phyloP scores from a whole-genome alignment of 2,113 vertebrate genomes.

The Callospermophilus lateralis region DNA sequence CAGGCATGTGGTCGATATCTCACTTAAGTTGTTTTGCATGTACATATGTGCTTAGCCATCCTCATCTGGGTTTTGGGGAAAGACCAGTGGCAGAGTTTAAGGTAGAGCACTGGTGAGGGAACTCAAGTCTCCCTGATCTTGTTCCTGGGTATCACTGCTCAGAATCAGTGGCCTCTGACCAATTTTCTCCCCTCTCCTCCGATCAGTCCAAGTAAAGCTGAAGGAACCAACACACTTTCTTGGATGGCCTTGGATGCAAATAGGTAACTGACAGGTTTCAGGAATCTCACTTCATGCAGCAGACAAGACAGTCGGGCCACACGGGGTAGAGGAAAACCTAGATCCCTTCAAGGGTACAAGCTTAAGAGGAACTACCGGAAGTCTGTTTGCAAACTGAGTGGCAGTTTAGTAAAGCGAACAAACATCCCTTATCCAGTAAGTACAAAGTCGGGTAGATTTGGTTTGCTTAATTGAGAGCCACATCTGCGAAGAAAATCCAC shows the following conservation, averaged over 20 bases:
- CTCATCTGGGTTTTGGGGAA: background rate
- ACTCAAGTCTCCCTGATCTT: background rate
- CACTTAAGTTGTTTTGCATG: background rate
- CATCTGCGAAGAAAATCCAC: constrained; percentile 28
- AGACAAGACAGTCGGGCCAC: rapidly evolving
- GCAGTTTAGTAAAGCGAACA: background rate
- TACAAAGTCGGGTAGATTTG: background rate
- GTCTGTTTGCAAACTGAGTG: background rate
- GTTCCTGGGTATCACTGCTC: background rate
- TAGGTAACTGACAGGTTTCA: background rate
- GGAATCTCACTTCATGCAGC: background rate
- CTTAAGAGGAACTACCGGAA: background rate
- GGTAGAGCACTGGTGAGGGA: background rate
- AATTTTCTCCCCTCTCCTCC: background rate
- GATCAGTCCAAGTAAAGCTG: background rate
- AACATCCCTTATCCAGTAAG: rapidly evolving
- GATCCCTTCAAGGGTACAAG: background rate
- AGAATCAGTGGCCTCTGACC: background rate
- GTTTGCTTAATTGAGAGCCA: background rate
- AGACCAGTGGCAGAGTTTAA: background rate
- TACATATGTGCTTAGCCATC: no score
- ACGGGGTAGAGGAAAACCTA: background rate
- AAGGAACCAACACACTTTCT: background rate
- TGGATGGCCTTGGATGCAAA: background rate
- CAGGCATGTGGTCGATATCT: background rate